These are phyloP conservation scores for Drosophila borealis DNA, from an alignment of 2,888 invertebrate genomes.

Conservation along the genomic window DNA sequence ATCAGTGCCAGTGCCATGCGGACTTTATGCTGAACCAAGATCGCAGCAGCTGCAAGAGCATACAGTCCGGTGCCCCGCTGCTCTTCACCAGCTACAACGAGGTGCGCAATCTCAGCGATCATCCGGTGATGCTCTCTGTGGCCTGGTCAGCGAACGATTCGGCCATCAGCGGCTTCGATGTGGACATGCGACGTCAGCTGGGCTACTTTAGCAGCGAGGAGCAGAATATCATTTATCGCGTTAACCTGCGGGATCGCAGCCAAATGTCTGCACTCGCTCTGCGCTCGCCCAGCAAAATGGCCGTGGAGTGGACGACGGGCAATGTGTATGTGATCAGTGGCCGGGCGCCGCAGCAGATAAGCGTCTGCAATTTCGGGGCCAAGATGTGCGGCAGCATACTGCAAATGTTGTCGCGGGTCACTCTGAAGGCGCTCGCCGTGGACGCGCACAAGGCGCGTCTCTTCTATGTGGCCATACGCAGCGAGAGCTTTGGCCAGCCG, in stretches of 20 bases:
- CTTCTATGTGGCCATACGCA: slow-evolving; percentile 87
- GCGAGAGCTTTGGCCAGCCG: slow-evolving; percentile 84
- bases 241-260: slow-evolving; percentile 71
- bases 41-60: slow-evolving; percentile 89
- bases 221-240: slow-evolving; percentile 84
- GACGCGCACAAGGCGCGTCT: slow-evolving; percentile 87
- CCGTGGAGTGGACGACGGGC: slow-evolving; percentile 88
- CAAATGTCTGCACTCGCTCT: slow-evolving; percentile 82
- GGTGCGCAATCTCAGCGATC: slow-evolving; percentile 86
- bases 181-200: slow-evolving; percentile 84
- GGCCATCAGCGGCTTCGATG: slow-evolving; percentile 86
- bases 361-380: slow-evolving; percentile 86
- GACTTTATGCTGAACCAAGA: slow-evolving; percentile 86
- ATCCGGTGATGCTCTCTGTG: slow-evolving; percentile 78
- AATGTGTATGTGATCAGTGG: slow-evolving; percentile 88
- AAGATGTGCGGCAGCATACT: slow-evolving; percentile 87
- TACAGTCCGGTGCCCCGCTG: slow-evolving; percentile 86
- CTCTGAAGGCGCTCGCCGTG: slow-evolving; percentile 87
- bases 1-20: slow-evolving; percentile 82
- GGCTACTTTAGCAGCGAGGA: slow-evolving; percentile 86
- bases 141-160: slow-evolving; percentile 85
- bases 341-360: slow-evolving; percentile 85
- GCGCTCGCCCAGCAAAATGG: slow-evolving; percentile 86
- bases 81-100: slow-evolving; percentile 87
- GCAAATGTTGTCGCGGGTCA: slow-evolving; percentile 84